Conservation (phyloP, 2,888 invertebrate species). For the Artemia sinica region DNA sequence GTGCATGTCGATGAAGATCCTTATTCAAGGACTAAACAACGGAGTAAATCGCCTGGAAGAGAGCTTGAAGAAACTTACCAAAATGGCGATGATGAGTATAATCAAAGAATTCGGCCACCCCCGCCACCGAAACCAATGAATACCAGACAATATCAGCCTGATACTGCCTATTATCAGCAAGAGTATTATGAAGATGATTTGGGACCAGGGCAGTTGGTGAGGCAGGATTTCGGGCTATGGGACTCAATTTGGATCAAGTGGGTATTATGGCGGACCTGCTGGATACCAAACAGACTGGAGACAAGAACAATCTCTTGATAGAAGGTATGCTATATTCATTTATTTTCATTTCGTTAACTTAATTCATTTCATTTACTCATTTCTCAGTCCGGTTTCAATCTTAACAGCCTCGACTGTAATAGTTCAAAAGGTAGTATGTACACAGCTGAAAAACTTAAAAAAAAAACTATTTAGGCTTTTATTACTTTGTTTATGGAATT, state of each 20-base stretch:
- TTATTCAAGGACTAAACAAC: conserved; percentile 17
- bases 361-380: no score
- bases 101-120: conserved; percentile 1
- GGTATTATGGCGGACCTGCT: conserved; percentile 19
- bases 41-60: conserved; percentile 27
- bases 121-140: not conserved
- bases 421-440: no score
- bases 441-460: no score
- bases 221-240: conserved; percentile 22
- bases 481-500: no score
- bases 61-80: conserved; percentile 25
- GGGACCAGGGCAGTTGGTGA: conserved; percentile 18
- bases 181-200: conserved; percentile 18
- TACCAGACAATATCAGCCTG: conserved; percentile 12
- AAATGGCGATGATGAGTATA: conserved; percentile 9
- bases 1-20: conserved; percentile 19
- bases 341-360: no score
- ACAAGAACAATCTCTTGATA: conserved; percentile 3
- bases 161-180: conserved; percentile 15
- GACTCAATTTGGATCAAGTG: conserved; percentile 20
- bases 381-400: no score
- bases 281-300: conserved; percentile 2
- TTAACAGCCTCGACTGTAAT: no score
- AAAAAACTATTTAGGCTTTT: no score
- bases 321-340: not conserved